A percentile compares a stretch with the other conserved stretches of the same genome.
Conservation (phyloP, 2,797 vertebrate genomes). For the Dermochelys coriacea region DNA sequence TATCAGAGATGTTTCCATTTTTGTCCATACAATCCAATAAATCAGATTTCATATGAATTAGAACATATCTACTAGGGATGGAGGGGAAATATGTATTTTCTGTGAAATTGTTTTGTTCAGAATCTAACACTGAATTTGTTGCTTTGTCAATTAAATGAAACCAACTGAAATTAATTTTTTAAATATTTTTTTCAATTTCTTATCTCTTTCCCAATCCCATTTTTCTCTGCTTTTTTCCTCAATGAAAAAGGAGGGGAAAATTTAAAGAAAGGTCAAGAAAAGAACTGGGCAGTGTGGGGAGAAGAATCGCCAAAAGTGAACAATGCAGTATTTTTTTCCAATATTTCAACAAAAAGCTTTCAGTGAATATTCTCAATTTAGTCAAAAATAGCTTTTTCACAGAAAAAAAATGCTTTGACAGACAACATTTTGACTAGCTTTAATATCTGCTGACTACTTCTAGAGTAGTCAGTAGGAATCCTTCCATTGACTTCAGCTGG, state of each 20-base stretch:
- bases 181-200: neutral
- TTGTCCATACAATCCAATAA: neutral
- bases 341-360: neutral
- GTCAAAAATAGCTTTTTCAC: neutral
- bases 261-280: neutral
- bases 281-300: neutral
- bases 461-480: neutral
- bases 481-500: neutral
- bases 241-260: neutral
- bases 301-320: neutral
- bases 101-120: neutral
- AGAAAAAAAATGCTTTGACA: neutral
- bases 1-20: neutral
- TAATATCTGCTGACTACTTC: neutral
- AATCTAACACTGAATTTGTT: neutral
- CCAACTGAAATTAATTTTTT: neutral
- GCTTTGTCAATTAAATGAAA: neutral
- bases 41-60: neutral
- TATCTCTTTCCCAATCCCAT: neutral
- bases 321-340: neutral
- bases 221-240: neutral
- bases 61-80: neutral
- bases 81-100: neutral
- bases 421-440: neutral
- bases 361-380: neutral